Conservation (phyloP, 2,113 vertebrate species). For the Microcebus ravelobensis region DNA sequence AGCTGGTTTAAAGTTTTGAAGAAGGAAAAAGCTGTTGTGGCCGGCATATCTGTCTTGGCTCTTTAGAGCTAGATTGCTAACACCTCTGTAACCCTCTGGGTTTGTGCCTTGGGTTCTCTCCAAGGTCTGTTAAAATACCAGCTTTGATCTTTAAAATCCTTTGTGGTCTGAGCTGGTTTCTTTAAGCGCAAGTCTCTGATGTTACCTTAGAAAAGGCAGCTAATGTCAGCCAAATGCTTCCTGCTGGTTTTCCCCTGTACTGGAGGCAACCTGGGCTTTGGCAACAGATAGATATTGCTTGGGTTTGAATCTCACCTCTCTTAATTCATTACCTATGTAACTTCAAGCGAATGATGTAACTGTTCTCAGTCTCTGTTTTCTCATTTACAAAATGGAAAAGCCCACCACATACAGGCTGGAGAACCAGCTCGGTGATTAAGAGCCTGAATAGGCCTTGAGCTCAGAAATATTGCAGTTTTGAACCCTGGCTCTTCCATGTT, state of each 20-base stretch:
- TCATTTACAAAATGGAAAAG: neutral
- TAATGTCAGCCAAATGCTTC: slow-evolving; percentile 62
- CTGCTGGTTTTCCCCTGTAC: slow-evolving; percentile 41
- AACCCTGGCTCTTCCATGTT: neutral
- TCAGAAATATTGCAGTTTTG: neutral
- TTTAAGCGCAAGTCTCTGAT: slow-evolving; percentile 62
- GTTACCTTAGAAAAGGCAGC: slow-evolving; percentile 62
- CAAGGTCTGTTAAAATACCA: slow-evolving; percentile 75
- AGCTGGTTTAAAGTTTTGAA: slow-evolving; percentile 55
- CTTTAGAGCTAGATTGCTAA: slow-evolving; percentile 51
- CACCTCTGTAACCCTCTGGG: slow-evolving; percentile 61
- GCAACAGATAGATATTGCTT: neutral
- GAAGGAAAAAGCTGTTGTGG: slow-evolving; percentile 29
- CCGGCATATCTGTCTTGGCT: slow-evolving; percentile 48
- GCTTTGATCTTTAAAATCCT: slow-evolving; percentile 79
- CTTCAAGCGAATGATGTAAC: slow-evolving; percentile 12
- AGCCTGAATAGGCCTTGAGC: neutral
- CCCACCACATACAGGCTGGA: neutral
- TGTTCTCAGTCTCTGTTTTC: neutral
- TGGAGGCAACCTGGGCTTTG: neutral
- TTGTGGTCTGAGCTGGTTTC: slow-evolving; percentile 58
- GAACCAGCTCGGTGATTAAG: neutral
- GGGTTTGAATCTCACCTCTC: slow-evolving; percentile 32
- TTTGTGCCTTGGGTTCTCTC: slow-evolving; percentile 61
- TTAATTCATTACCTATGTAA: neutral